phyloP scores from a whole-genome alignment of 2,888 invertebrate species.

The Zootermopsis nevadensis region DNA sequence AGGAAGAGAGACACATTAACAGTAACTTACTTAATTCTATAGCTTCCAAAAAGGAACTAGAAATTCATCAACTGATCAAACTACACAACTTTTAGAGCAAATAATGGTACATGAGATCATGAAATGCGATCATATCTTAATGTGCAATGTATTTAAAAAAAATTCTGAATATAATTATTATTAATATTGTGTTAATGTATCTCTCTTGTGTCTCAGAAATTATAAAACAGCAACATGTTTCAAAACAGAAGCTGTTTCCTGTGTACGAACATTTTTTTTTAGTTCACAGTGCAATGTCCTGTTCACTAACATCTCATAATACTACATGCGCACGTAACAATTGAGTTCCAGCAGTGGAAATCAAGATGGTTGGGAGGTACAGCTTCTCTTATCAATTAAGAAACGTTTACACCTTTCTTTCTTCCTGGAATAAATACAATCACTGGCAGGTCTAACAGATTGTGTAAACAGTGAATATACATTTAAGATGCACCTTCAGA shows the following conservation, averaged over 20 bases:
- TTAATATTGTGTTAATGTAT: constrained; percentile 17
- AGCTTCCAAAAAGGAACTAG: background rate
- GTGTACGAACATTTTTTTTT: constrained; percentile 34
- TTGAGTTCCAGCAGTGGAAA: background rate
- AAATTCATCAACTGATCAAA: constrained; percentile 23
- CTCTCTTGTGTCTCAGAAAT: background rate
- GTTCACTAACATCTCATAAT: constrained; percentile 19
- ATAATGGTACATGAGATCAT: constrained; percentile 36
- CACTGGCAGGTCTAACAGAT: background rate
- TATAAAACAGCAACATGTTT: constrained; percentile 21
- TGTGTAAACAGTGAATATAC: background rate
- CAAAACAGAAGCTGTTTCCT: background rate
- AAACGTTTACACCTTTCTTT: background rate
- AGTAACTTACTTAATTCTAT: background rate
- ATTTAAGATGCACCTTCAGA: background rate
- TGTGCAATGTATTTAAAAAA: constrained; percentile 10
- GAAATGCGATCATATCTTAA: background rate
- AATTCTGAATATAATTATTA: background rate
- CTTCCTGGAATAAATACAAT: background rate
- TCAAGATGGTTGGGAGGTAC: background rate
- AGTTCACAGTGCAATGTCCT: constrained; percentile 25
- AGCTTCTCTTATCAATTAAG: background rate
- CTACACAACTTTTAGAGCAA: background rate
- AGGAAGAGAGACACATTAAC: background rate
- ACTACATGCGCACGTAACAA: constrained; percentile 1